Conservation (phyloP, 2,113 vertebrate species). For the Pycnonotus jocosus region DNA sequence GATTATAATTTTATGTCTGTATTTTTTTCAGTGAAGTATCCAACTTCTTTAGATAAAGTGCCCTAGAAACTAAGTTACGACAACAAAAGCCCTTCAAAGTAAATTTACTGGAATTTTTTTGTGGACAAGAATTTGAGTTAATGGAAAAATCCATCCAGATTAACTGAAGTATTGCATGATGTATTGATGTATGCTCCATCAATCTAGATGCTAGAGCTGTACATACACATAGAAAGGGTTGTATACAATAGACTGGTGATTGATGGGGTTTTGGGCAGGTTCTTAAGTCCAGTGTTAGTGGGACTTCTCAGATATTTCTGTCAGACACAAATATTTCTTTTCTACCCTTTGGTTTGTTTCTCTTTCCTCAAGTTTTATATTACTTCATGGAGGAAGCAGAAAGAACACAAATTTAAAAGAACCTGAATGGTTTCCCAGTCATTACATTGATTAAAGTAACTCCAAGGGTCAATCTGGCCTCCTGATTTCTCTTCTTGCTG, state of each 20-base stretch:
- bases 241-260: not conserved
- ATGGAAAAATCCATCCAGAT: not conserved
- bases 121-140: not conserved
- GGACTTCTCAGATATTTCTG: not conserved
- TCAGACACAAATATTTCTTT: not conserved
- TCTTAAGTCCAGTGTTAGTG: not conserved
- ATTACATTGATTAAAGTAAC: not conserved
- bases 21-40: constrained; percentile 16
- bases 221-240: not conserved
- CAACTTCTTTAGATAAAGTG: not conserved
- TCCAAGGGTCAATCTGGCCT: not conserved
- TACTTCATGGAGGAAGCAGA: not conserved
- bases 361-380: not conserved
- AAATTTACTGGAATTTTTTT: not conserved
- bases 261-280: rapidly evolving
- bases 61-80: not conserved
- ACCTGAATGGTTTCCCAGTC: not conserved
- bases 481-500: not conserved
- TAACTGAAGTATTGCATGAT: not conserved
- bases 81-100: not conserved
- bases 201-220: not conserved
- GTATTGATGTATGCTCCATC: too few relatives aligned
- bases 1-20: constrained; percentile 46
- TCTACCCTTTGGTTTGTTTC: not conserved
- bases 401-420: not conserved